A percentile compares a stretch with the other conserved stretches of the same genome.
Conservation (phyloP, 2,888 invertebrate genomes). For the Drosophila sordidula region DNA sequence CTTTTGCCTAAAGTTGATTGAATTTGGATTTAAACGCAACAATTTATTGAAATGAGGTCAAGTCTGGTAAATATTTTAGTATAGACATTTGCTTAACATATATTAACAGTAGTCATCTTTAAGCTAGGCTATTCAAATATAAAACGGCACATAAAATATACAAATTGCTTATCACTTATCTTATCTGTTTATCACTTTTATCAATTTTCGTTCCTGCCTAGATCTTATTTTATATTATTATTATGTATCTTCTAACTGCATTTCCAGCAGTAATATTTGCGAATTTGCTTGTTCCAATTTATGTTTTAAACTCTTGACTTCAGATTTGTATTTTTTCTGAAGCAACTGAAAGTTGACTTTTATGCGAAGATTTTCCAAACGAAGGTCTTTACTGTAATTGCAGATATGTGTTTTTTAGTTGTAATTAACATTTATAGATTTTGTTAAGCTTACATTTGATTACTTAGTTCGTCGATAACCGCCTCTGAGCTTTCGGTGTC, state of each 20-base stretch:
- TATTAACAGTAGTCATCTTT: not conserved
- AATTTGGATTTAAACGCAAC: no score
- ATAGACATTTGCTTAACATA: no score
- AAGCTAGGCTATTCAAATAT: not conserved
- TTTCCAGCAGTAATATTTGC: constrained; percentile 6
- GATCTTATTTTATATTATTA: not conserved
- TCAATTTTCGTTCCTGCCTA: not conserved
- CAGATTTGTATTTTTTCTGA: constrained; percentile 3
- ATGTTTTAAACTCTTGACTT: not conserved
- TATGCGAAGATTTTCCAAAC: constrained; percentile 6
- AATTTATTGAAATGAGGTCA: no score
- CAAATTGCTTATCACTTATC: no score
- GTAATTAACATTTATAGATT: not conserved
- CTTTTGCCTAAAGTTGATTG: no score
- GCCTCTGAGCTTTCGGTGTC: constrained; percentile 30
- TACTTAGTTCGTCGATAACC: constrained; percentile 35
- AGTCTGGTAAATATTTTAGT: no score
- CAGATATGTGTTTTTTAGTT: no score
- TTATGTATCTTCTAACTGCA: not conserved
- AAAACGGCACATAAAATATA: no score
- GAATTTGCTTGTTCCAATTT: not conserved
- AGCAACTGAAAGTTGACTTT: constrained; percentile 26
- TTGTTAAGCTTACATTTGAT: constrained; percentile 21
- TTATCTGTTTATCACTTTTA: constrained; percentile 1
- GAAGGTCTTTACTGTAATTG: constrained; percentile 23